phyloP scores from a whole-genome alignment of 92 coral and sea anemone species.

The Palythoa grandiflora region DNA sequence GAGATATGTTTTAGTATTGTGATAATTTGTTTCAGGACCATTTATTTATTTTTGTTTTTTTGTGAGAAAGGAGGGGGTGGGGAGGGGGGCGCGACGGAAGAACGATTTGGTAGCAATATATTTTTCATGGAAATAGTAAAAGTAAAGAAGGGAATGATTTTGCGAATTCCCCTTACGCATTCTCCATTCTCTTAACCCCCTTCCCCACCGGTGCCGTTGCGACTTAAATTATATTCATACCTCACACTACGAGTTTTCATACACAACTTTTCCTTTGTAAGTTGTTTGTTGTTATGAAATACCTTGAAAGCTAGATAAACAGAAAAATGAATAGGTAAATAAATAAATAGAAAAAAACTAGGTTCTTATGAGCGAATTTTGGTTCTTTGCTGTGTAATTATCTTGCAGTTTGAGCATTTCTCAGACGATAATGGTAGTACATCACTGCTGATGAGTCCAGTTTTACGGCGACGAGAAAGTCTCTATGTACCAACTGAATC shows the following conservation, averaged over 20 bases:
- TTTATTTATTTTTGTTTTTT: background rate
- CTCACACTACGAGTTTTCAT: background rate
- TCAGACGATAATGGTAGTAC: constrained; percentile 1
- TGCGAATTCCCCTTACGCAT: background rate
- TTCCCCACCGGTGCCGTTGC: background rate
- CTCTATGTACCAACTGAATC: constrained; percentile 21
- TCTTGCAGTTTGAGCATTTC: constrained; percentile 10
- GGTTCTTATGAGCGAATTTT: constrained; percentile 3
- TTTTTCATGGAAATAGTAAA: constrained; percentile 5
- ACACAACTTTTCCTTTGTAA: constrained; percentile 8
- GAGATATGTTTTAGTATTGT: background rate
- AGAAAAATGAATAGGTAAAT: constrained; percentile 7
- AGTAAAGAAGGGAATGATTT: constrained; percentile 3
- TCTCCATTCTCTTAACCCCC: constrained; percentile 8
- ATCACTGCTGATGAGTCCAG: constrained; percentile 14
- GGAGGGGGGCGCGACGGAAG: constrained; percentile 6
- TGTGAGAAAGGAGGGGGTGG: background rate
- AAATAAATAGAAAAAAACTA: background rate
- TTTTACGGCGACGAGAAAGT: constrained; percentile 9
- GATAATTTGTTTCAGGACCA: background rate
- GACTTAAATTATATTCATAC: background rate
- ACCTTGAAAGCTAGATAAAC: constrained; percentile 10
- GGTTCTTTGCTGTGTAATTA: background rate
- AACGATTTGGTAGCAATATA: constrained; percentile 18
- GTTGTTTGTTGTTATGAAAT: background rate